Conservation (phyloP, 2,113 vertebrate species). For the Bagarius yarrelli region DNA sequence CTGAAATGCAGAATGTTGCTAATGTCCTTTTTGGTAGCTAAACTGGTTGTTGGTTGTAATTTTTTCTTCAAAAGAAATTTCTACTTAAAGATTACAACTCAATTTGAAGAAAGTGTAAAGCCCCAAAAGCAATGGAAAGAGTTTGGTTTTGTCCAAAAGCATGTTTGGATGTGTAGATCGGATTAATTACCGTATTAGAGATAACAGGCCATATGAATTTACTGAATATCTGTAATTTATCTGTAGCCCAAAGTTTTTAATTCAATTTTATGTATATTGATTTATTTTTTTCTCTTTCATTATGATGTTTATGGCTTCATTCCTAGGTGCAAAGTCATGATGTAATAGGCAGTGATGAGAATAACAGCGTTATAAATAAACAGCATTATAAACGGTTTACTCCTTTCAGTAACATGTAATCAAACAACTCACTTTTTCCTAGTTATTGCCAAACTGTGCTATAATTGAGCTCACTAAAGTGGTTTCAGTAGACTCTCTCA, state of each 20-base stretch:
- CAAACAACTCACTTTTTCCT: too few relatives aligned
- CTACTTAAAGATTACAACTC: conserved; percentile 15
- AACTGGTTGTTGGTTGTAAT: neutral
- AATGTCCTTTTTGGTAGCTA: neutral
- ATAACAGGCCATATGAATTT: conserved; percentile 14
- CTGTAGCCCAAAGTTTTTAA: neutral
- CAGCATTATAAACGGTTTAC: too few relatives aligned
- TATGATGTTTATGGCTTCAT: neutral
- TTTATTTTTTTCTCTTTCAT: neutral
- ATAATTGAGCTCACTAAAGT: too few relatives aligned
- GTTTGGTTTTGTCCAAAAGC: neutral
- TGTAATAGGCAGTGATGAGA: too few relatives aligned
- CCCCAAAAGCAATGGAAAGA: neutral
- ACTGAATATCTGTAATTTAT: neutral
- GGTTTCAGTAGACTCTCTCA: too few relatives aligned
- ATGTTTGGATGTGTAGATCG: too few relatives aligned
- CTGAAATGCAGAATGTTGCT: neutral
- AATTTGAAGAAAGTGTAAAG: conserved; percentile 8
- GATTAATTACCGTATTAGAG: too few relatives aligned
- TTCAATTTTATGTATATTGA: neutral
- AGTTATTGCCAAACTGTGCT: too few relatives aligned
- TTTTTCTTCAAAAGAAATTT: neutral
- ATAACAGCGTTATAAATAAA: too few relatives aligned
- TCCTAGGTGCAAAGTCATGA: too few relatives aligned
- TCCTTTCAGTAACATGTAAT: too few relatives aligned